A percentile compares a stretch with the other conserved stretches of the same genome.
These are phyloP conservation scores for Denticeps clupeoides DNA, from an alignment of 2,797 vertebrate genomes.

Conservation along the genomic window DNA sequence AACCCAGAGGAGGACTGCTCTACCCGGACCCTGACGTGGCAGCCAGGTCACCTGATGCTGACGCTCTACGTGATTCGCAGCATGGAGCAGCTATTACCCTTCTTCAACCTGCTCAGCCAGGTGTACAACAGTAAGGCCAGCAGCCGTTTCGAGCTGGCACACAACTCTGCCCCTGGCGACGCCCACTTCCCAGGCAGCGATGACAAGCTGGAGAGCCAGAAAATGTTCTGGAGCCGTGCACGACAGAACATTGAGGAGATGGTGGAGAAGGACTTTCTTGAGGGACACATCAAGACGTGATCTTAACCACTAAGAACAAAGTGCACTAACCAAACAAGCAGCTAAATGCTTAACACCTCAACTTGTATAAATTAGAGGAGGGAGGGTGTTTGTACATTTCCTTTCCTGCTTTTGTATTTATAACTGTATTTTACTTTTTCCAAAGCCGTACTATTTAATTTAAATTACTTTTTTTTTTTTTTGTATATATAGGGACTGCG, in stretches of 20 bases:
- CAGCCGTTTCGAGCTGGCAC: conserved; percentile 70
- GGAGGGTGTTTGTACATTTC: conserved; percentile 61
- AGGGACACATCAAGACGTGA: conserved; percentile 92
- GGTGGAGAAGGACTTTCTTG: conserved; percentile 97
- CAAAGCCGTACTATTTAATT: conserved; percentile 80
- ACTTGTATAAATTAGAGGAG: conserved; percentile 12
- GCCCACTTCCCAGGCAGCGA: conserved; percentile 71
- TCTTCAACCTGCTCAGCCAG: conserved; percentile 93
- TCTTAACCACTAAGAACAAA: conserved; percentile 3
- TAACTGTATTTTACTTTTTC: conserved; percentile 61
- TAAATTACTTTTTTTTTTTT: conserved; percentile 62
- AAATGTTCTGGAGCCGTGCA: conserved; percentile 84
- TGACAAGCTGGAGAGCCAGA: conserved; percentile 87
- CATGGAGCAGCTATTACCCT: conserved; percentile 94
- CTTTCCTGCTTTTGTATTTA: conserved; percentile 76
- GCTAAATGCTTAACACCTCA: conserved; percentile 39
- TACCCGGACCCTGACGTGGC: conserved; percentile 75
- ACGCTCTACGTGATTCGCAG: conserved; percentile 85
- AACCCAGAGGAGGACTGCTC: conserved; percentile 88
- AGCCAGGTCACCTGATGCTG: conserved; percentile 84
- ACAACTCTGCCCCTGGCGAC: conserved; percentile 60
- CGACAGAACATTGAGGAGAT: conserved; percentile 96
- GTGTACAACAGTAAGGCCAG: conserved; percentile 92
- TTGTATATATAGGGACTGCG: conserved; percentile 81
- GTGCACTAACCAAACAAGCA: background rate